phyloP scores from a whole-genome alignment of 2,888 invertebrate species.

The Pecten maximus region DNA sequence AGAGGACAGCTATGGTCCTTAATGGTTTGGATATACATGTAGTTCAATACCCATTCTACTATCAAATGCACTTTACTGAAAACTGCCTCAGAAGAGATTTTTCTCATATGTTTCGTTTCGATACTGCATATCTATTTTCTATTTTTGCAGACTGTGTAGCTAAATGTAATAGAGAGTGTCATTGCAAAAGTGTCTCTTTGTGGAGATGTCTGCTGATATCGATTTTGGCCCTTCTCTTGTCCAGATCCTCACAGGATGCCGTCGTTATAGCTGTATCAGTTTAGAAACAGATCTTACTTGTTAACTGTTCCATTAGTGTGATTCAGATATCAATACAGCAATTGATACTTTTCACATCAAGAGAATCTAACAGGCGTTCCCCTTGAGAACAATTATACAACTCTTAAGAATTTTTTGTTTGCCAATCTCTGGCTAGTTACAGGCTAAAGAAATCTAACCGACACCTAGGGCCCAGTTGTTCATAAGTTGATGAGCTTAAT shows the following conservation, averaged over 20 bases:
- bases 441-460: too few relatives aligned
- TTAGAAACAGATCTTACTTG: not conserved
- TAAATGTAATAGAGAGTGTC: not conserved
- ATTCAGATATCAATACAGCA: too few relatives aligned
- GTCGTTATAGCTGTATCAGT: not conserved
- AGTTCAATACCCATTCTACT: not conserved
- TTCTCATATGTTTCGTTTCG: not conserved
- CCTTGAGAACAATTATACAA: too few relatives aligned
- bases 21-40: not conserved
- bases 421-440: too few relatives aligned
- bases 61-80: not conserved
- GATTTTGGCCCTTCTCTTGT: not conserved
- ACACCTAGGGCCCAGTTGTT: too few relatives aligned
- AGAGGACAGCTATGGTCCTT: not conserved
- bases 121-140: not conserved
- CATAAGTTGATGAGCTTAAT: too few relatives aligned
- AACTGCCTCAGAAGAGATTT: not conserved
- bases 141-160: not conserved
- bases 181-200: not conserved
- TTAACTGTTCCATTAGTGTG: not conserved
- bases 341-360: too few relatives aligned
- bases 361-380: too few relatives aligned
- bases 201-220: not conserved
- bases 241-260: not conserved
- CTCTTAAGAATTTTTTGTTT: too few relatives aligned